phyloP scores from a whole-genome alignment of 2,797 vertebrate species.

The Fratercula arctica region DNA sequence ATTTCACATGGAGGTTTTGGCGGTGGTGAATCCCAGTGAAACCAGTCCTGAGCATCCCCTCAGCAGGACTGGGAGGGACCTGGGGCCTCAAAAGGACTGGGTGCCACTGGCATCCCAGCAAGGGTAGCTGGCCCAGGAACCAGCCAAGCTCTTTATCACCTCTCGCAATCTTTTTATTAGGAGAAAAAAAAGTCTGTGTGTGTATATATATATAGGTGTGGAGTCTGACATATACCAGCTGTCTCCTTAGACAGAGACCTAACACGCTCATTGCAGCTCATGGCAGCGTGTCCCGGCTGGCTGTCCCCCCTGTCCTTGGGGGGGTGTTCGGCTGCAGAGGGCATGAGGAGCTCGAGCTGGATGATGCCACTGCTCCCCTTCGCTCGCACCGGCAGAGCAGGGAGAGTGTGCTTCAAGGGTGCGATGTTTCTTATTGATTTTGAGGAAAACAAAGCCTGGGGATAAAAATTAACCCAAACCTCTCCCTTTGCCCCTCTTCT shows the following conservation, averaged over 20 bases:
- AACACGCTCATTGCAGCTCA: background rate
- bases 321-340: background rate
- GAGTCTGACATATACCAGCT: background rate
- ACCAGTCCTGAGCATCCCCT: background rate
- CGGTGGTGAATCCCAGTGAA: background rate
- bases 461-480: background rate
- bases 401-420: background rate
- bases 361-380: background rate
- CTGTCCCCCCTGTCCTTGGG: background rate
- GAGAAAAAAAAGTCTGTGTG: background rate
- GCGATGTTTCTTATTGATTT: background rate
- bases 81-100: accelerated
- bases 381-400: accelerated
- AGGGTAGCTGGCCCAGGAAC: background rate
- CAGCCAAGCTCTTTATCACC: no score
- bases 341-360: background rate
- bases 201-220: background rate
- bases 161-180: background rate
- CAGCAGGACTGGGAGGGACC: accelerated
- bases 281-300: accelerated
- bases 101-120: background rate
- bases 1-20: background rate
- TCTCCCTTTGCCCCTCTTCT: background rate
- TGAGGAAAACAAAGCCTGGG: background rate
- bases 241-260: background rate